Evolutionary conservation across 2,888 invertebrate genomes (phyloP).

Genomic region (Microctonus brassicae): DNA sequence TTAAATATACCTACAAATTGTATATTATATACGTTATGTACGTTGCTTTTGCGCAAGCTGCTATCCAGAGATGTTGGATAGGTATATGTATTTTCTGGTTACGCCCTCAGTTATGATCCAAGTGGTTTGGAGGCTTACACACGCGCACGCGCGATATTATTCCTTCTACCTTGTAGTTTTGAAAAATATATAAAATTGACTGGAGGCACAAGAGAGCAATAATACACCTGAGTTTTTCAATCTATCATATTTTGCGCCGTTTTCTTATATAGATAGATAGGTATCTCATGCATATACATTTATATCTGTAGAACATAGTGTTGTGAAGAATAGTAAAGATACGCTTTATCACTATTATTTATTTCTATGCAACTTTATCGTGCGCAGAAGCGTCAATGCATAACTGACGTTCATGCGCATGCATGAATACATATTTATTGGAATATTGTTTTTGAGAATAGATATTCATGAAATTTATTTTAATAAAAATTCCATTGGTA

Average conservation of each 20-base stretch:
- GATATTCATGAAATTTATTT: constrained; percentile 33
- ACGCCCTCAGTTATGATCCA: constrained; percentile 32
- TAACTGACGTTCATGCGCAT: background rate
- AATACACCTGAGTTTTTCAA: constrained; percentile 23
- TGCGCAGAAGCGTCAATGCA: background rate
- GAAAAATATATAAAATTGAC: constrained; percentile 28
- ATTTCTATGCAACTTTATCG: constrained; percentile 19
- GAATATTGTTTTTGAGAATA: background rate
- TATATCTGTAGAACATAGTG: background rate
- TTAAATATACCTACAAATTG: background rate
- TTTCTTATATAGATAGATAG: background rate
- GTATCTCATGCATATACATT: background rate
- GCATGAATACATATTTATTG: background rate
- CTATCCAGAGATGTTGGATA: too few relatives aligned
- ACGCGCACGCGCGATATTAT: constrained; percentile 7
- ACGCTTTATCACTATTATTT: constrained; percentile 33
- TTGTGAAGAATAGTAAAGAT: background rate
- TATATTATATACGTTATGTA: too few relatives aligned
- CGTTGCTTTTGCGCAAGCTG: background rate
- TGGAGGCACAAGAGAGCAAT: constrained; percentile 26
- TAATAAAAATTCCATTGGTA: constrained; percentile 39
- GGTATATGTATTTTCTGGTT: constrained; percentile 19
- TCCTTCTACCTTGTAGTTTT: constrained; percentile 15
- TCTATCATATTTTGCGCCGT: constrained; percentile 25
- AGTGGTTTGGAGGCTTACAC: background rate